Evolutionary conservation across 2,888 invertebrate genomes (phyloP).

Genomic region (Syrista parreyssii): DNA sequence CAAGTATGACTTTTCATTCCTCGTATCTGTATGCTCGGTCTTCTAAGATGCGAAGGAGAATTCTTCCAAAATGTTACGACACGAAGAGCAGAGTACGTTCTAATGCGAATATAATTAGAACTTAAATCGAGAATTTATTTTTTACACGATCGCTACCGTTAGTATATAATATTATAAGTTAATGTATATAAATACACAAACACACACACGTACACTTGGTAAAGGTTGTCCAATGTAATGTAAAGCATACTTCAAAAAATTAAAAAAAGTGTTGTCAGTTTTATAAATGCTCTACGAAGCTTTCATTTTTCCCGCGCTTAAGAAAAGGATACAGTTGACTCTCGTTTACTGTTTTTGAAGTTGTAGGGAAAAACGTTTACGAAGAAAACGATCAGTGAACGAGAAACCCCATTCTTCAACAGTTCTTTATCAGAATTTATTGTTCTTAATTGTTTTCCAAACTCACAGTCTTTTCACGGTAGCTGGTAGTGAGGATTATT

Average conservation of each 20-base stretch:
- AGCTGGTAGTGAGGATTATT: not conserved
- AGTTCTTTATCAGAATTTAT: not conserved
- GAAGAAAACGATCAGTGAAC: not conserved
- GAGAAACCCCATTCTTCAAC: not conserved
- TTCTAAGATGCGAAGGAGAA: not conserved
- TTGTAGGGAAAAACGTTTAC: not conserved
- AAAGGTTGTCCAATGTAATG: slow-evolving; percentile 7
- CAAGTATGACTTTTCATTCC: not conserved
- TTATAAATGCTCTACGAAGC: not conserved
- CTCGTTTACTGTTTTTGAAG: not conserved
- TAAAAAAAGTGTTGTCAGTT: slow-evolving; percentile 7
- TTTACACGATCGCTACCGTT: slow-evolving; percentile 4
- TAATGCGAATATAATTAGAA: not conserved
- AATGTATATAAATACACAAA: slow-evolving; percentile 4
- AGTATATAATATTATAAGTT: slow-evolving; percentile 1
- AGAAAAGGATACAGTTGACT: not conserved
- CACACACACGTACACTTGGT: slow-evolving; percentile 3
- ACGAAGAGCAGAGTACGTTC: not conserved
- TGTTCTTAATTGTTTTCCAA: not conserved
- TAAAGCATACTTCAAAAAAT: slow-evolving; percentile 2
- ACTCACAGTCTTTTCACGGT: not conserved
- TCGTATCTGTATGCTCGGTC: not conserved
- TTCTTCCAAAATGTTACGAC: not conserved
- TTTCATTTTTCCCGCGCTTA: not conserved
- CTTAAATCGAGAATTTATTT: slow-evolving; percentile 1